Evolutionary conservation across 2,888 invertebrate genomes (phyloP), one percentile per base, ranked within the genome.

Genomic region (Callyntrura guangdongensis): DNA sequence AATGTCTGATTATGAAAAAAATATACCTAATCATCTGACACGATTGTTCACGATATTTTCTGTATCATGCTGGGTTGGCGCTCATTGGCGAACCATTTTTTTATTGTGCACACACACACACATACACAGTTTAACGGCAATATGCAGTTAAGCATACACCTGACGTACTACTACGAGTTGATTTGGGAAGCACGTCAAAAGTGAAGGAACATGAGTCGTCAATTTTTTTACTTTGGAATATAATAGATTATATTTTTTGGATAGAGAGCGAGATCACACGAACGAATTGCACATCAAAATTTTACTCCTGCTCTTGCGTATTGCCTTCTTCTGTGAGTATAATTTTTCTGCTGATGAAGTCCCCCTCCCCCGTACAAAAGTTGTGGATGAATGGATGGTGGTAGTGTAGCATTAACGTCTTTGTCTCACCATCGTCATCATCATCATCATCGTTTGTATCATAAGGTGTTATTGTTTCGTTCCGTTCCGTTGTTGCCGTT

Each of bases 201-300:
- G 72, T 47, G 72, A 74, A 49, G 36, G 36, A 59, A 17, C 59
- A 49, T 74, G 72, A 74, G 49, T 74, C 72, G 72, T 74, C 72
- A 74, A 20, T 36, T 74, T 36, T 74, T 74, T 47, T n/a, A 9
- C n/a, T 53, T 53, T 53, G 72, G 49, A 74, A 59, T 20, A 27
- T 20, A 27, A 74, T 36, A 74, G 47, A 49, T 9, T 36, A 36
- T 36, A 36, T 36, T 36, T 36, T 6, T 36, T 36, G 36, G 36
- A 36, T 36, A 36, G 36, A 36, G 36, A 36, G 36, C 36, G 36
- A 36, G 36, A 36, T 36, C 36, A 36, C 36, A 36, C 36, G n/a
- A 36, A 36, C 36, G n/a, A n/a, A 36, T 36, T 4, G 3, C 36
- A 36, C 2, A 2, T 36, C 6, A 36, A 36, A 6, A 36, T n/a